Evolutionary conservation across 2,113 vertebrate genomes (phyloP), one percentile per base, ranked within the genome.

Genomic region (Oophaga pumilio): DNA sequence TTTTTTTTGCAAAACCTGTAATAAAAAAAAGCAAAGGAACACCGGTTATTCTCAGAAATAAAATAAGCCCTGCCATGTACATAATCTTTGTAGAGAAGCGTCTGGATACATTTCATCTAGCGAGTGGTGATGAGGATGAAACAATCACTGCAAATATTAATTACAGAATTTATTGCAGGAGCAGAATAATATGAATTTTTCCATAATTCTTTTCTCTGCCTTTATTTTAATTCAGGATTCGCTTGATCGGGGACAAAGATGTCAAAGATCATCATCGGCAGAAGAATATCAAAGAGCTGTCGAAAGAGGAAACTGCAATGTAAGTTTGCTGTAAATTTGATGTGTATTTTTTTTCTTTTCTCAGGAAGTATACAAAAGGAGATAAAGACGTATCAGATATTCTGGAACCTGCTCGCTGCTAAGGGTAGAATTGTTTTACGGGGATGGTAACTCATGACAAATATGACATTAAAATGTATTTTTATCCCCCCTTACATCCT

Each of bases 271-370:
- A 90, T 93, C 95, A 95, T 90, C 89, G 94, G 91, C 92, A 84
- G 50, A 90, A 86, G 91, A 95, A 95, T 93, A 94, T 95, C 92
- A 96, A 95, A 95, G 95, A 95, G 14, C 76, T 96, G 93, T 94
- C 95, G 90, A 93, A 94, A 92, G 89, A 95, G 90, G 95, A 96
- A 90, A 94, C 94, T 89, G 93, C 93, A 83, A 93, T 89, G 94
- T 96, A 95, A 96, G 95, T 95, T 92, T 53, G 59, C 13, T 50
- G 53, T 26, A 69, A 52, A 69, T 53, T 69, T 24, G 6, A 83
- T 17, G 66, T 83, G 13, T 52, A 6, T 52, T 82, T 82, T 82
- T 4, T 66, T 24, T 33, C 5, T 43, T 43, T 43, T 43, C 5
- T 43, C 33, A 5, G 8, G 8, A 24, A 17, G 12, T 8, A 15